phyloP scores from a whole-genome alignment of 2,888 invertebrate genomes.

The Rhorus exstirpatorius region DNA sequence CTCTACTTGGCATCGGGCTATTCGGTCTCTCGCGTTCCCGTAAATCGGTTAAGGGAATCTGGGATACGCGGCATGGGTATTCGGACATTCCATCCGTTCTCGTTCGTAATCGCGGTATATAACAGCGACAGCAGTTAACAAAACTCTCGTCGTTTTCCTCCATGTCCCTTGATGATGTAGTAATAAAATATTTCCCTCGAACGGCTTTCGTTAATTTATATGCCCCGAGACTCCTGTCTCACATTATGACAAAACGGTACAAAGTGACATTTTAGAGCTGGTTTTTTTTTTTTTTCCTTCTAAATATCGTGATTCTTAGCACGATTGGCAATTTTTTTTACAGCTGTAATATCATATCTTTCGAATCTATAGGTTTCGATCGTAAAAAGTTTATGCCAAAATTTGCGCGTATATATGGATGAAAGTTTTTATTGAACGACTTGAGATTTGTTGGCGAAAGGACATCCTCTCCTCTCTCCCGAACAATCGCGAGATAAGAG shows the following conservation, averaged over 20 bases:
- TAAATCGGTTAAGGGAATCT: conserved; percentile 68
- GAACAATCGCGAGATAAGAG: neutral
- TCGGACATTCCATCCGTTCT: conserved; percentile 52
- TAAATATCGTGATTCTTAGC: conserved; percentile 10
- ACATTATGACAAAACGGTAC: conserved; percentile 46
- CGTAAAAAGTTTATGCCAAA: conserved; percentile 18
- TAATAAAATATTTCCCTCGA: conserved; percentile 53
- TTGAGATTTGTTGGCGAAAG: conserved; percentile 13
- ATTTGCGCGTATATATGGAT: neutral
- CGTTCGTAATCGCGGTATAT: conserved; percentile 60
- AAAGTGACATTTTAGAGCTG: conserved; percentile 46
- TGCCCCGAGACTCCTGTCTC: conserved; percentile 32
- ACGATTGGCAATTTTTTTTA: conserved; percentile 20
- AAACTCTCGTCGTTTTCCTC: conserved; percentile 52
- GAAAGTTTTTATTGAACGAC: conserved; percentile 45
- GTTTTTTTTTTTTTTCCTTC: conserved; percentile 7
- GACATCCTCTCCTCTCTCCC: conserved; percentile 21
- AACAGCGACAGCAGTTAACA: conserved; percentile 65
- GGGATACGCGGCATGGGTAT: conserved; percentile 64
- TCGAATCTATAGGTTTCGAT: conserved; percentile 28
- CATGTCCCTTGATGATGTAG: conserved; percentile 54
- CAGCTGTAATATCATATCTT: neutral
- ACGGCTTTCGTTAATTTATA: conserved; percentile 37
- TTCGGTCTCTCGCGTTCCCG: conserved; percentile 44
- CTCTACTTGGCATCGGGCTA: conserved; percentile 42